These are phyloP conservation scores for Amphipoea lucens DNA, from an alignment of 2,888 invertebrate species.

Conservation along the genomic window DNA sequence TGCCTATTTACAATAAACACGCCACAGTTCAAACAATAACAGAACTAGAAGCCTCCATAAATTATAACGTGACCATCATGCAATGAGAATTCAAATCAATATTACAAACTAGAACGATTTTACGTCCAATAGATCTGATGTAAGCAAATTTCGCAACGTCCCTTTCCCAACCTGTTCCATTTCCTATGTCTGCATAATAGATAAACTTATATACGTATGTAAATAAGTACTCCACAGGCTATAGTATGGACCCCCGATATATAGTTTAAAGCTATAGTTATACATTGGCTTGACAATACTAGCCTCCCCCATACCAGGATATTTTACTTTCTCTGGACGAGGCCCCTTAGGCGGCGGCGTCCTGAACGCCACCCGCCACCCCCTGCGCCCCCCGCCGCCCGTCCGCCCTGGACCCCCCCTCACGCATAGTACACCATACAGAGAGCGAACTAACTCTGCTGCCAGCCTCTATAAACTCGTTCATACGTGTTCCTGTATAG, in stretches of 20 bases:
- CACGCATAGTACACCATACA: conserved; percentile 88
- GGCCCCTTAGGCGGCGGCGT: conserved; percentile 85
- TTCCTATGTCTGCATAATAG: conserved; percentile 89
- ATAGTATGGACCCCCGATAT: conserved; percentile 85
- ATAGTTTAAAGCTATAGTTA: conserved; percentile 90
- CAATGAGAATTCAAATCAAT: conserved; percentile 74
- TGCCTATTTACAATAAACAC: background rate
- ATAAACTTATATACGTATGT: conserved; percentile 89
- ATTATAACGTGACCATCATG: conserved; percentile 49
- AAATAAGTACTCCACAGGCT: conserved; percentile 86
- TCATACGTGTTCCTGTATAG: conserved; percentile 83
- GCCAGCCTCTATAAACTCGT: conserved; percentile 87
- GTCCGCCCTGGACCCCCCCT: conserved; percentile 79
- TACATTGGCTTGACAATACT: conserved; percentile 90
- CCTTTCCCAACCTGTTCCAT: conserved; percentile 85
- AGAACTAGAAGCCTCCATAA: conserved; percentile 23
- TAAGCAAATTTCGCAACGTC: conserved; percentile 83
- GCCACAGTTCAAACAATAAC: background rate
- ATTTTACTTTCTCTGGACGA: conserved; percentile 90
- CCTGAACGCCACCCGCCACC: conserved; percentile 77
- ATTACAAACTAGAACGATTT: conserved; percentile 75
- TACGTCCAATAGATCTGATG: conserved; percentile 77
- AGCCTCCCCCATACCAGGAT: conserved; percentile 90
- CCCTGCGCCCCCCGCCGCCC: conserved; percentile 69
- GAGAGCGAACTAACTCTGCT: conserved; percentile 88